These are phyloP conservation scores for Onthophagus taurus DNA, from an alignment of 1,140 invertebrate species.

Conservation along the genomic window DNA sequence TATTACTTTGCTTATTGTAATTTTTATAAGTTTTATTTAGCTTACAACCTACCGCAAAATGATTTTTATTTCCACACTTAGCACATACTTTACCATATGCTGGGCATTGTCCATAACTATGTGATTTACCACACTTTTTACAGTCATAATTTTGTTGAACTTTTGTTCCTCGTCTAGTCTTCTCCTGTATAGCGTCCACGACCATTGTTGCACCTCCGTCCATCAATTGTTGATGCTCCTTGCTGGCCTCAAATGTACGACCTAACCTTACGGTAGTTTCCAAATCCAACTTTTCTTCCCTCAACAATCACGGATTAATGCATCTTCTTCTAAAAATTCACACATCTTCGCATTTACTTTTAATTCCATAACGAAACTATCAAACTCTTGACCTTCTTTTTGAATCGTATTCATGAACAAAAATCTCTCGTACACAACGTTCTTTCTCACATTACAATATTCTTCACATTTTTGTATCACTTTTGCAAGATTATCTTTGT, in stretches of 20 bases:
- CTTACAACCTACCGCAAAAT: conserved; percentile 10
- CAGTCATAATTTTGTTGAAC: conserved; percentile 6
- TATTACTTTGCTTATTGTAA: not conserved
- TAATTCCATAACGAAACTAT: not conserved
- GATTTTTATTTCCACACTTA: conserved; percentile 5
- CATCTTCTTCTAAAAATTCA: not conserved
- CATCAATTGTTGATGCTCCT: too few species aligned
- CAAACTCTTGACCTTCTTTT: not conserved
- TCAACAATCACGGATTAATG: not conserved
- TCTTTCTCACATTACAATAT: not conserved
- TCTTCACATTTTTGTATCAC: not conserved
- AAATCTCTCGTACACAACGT: conserved; percentile 1
- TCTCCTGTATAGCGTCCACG: too few species aligned
- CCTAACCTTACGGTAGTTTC: too few species aligned
- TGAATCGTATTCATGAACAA: not conserved
- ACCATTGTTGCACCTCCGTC: too few species aligned
- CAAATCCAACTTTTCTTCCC: too few species aligned
- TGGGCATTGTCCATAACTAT: conserved; percentile 4
- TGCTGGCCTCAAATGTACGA: too few species aligned
- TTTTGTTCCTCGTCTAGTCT: too few species aligned
- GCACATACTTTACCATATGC: conserved; percentile 4
- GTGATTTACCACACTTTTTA: conserved; percentile 4
- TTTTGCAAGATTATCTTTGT: too few species aligned
- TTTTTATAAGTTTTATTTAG: conserved; percentile 3
- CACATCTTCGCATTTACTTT: not conserved